Base-by-base conservation (phyloP, 2,888 invertebrate species). In the Hirtodrosophila duncani region DNA sequence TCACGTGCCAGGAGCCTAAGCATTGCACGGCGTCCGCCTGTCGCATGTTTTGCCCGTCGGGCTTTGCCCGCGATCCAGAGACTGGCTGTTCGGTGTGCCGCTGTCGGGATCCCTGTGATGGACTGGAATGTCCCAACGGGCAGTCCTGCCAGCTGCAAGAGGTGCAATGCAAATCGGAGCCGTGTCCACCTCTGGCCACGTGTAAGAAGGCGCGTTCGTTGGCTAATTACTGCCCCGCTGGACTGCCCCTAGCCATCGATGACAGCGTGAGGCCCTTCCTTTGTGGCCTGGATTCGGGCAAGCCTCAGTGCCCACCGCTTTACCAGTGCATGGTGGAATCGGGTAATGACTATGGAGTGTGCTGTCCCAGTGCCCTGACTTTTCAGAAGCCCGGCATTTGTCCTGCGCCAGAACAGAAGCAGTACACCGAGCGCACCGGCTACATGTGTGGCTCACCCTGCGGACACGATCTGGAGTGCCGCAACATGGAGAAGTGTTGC, bases 331-430 rank as follows among this genome's bases (percentile, higher is more conserved):
- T 93, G 50, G 93, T 95, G 5, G 93, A 94, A 78, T 89, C 84
- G 88, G 92, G 92, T 63, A 93, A 94, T 80, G 95, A 95, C 81
- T 95, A 95, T 79, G 95, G 95, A 0, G 94, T 95, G 8, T 95
- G 95, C 82, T 95, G 95, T 78, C 94, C 95, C 31, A 92, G 92
- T 3, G 92, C 92, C 0, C 81, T 93, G 51, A 91, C 91, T 72
- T 90, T 94, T 38, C 90, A 93, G 72, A 93, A 95, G 83, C 91
- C 94, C 0, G 95, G 95, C 1, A 89, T 91, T 1, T 95, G 95
- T 81, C 94, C 95, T 0, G 87, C 87, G 0, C 86, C 87, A 16
- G 84, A 88, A 0, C 84, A 88, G 9, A 78, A 85, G 8, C 80
- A 84, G 0, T 83, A 84, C 42, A 83, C 82, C 1, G 87, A 87